A percentile compares a stretch with the other conserved stretches of the same genome.
Evolutionary conservation across 1,140 invertebrate species (phyloP).

Genomic region (Rhyzopertha dominica): DNA sequence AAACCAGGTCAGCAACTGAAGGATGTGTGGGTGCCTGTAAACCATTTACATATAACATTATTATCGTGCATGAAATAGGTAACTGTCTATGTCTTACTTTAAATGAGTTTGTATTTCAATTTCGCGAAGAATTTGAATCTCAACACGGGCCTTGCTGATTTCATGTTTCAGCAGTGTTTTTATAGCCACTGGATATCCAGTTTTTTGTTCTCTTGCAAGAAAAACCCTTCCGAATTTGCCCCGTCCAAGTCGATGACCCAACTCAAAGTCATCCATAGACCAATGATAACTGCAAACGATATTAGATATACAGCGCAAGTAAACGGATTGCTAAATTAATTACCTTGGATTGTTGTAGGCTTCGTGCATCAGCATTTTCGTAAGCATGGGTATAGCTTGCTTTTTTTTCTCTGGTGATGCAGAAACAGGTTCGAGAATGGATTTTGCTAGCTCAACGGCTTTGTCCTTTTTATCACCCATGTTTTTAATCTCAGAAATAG

Average conservation of each 20-base stretch:
- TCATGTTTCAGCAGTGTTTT: conserved; percentile 90
- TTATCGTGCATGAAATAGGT: too few relatives aligned
- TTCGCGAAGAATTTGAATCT: conserved; percentile 82
- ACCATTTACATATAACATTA: too few relatives aligned
- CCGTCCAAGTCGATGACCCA: conserved; percentile 76
- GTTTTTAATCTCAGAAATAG: too few relatives aligned
- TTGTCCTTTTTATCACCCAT: too few relatives aligned
- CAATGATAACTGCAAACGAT: conserved; percentile 65
- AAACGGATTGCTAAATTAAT: conserved; percentile 10
- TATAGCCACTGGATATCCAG: conserved; percentile 82
- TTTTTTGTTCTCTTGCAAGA: conserved; percentile 81
- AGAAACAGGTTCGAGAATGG: too few relatives aligned
- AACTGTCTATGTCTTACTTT: too few relatives aligned
- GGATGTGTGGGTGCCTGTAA: conserved; percentile 84
- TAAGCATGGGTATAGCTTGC: conserved; percentile 24
- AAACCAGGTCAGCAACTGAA: conserved; percentile 87
- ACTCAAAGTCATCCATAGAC: conserved; percentile 75
- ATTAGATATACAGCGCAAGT: conserved; percentile 5
- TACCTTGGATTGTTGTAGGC: conserved; percentile 42
- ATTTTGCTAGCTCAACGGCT: too few relatives aligned
- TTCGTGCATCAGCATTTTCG: conserved; percentile 48
- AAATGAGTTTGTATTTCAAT: conserved; percentile 95
- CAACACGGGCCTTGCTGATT: conserved; percentile 67
- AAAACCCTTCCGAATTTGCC: conserved; percentile 92
- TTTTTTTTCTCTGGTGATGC: too few relatives aligned